Percentiles rank a stretch among this genome's conserved stretches.
phyloP scores from a whole-genome alignment of 1,140 invertebrate genomes.

The Drosophila ohnishii region DNA sequence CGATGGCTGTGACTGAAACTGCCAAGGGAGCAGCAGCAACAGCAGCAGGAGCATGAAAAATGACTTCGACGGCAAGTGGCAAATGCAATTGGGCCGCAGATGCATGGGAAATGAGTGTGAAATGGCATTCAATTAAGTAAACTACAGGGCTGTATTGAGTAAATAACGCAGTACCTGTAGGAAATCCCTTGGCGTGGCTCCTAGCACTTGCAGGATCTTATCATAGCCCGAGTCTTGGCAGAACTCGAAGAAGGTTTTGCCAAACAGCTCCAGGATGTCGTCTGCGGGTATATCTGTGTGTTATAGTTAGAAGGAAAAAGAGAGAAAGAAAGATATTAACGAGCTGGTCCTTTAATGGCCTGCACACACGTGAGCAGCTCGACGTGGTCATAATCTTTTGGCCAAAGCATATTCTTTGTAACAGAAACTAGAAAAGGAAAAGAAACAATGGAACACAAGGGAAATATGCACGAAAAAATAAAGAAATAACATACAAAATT shows the following conservation, averaged over 20 bases:
- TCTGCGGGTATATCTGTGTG: slow-evolving; percentile 93
- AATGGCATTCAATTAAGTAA: slow-evolving; percentile 68
- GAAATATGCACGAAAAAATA: neutral
- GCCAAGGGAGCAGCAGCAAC: slow-evolving; percentile 45
- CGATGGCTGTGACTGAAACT: slow-evolving; percentile 33
- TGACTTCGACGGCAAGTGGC: slow-evolving; percentile 56
- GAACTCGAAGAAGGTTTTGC: slow-evolving; percentile 97
- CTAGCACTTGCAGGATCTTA: slow-evolving; percentile 95
- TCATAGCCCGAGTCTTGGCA: slow-evolving; percentile 97
- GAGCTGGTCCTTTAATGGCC: slow-evolving; percentile 30
- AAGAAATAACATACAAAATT: neutral
- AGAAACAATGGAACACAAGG: neutral
- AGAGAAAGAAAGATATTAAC: slow-evolving; percentile 12
- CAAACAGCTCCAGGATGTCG: slow-evolving; percentile 95
- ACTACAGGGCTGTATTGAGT: slow-evolving; percentile 38
- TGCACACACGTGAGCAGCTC: slow-evolving; percentile 32
- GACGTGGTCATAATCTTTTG: slow-evolving; percentile 13
- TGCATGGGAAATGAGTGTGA: slow-evolving; percentile 66
- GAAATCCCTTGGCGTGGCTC: slow-evolving; percentile 95
- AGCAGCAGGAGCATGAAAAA: slow-evolving; percentile 52
- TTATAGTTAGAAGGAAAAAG: neutral
- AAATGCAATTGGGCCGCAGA: slow-evolving; percentile 50
- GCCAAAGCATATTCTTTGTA: slow-evolving; percentile 14
- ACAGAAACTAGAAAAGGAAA: neutral
- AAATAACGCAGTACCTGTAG: slow-evolving; percentile 87